A percentile compares a stretch with the other conserved stretches of the same genome.
Conservation (phyloP, 2,888 invertebrate genomes). For the Actias luna region DNA sequence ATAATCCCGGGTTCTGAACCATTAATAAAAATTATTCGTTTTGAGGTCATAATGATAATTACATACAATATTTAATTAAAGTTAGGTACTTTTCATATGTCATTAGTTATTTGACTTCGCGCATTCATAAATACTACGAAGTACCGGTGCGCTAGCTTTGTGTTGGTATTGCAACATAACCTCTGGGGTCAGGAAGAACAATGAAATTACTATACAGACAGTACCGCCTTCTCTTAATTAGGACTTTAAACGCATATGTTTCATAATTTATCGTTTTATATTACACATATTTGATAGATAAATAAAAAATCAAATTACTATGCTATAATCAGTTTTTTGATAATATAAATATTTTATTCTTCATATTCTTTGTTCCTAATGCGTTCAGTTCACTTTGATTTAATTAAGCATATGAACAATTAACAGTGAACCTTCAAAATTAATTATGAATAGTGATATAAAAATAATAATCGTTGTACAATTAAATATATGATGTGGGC, state of each 20-base stretch:
- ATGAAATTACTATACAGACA: conserved; percentile 19
- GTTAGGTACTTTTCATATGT: neutral
- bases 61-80: conserved; percentile 1
- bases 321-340: neutral
- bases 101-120: neutral
- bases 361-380: neutral
- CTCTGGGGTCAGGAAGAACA: conserved; percentile 19
- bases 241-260: conserved; percentile 9
- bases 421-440: too few relatives aligned
- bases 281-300: neutral
- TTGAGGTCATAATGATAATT: neutral
- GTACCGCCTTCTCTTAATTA: conserved; percentile 19
- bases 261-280: neutral
- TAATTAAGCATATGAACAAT: too few relatives aligned
- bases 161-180: conserved; percentile 23
- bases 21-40: neutral
- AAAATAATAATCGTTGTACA: too few relatives aligned
- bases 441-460: too few relatives aligned
- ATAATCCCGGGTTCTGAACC: neutral
- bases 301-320: neutral
- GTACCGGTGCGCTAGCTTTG: conserved; percentile 13
- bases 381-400: neutral
- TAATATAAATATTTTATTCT: neutral
- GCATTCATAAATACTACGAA: neutral
- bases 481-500: too few relatives aligned